Base-by-base conservation (phyloP, 2,888 invertebrate genomes). In the Catocala nupta region DNA sequence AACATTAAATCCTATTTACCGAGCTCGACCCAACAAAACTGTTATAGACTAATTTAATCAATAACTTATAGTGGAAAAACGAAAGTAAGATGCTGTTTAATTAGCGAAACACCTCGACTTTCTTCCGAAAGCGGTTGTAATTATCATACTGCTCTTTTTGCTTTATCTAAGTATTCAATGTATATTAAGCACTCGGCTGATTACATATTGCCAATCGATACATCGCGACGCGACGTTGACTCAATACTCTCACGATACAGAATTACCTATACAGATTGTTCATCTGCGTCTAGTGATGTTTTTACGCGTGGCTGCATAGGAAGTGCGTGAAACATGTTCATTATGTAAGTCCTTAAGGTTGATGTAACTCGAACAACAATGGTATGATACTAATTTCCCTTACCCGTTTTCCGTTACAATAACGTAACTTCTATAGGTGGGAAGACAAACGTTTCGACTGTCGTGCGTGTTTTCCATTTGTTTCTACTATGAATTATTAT, bases 11-110 rank as follows among this genome's bases (percentile, higher is more conserved):
- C 7, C 44, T 54, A 16, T 33, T 45, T 12, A 44, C 7, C 13
- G 9, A 6, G n/a, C 25, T n/a, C 42, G 25, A 43, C 11, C 33
- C 42, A 49, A 12, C 49, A 16, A 55, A 43, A 50, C 50, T 50
- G 25, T 50, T 56, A 63, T 50, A 53, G 42, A 53, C 34, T 53
- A 53, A 49, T 11, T 42, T 58, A 70, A 73, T 68, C 48, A 52
- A 63, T 66, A 45, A 60, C 51, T 62, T 54, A 60, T 63, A 54
- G 59, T 61, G 13, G 57, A 64, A 25, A 75, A 77, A 69, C 56
- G 75, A 75, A 75, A 75, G 75, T 75, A 75, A 69, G 68, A 71
- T 55, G 62, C 43, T 65, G 66, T 64, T 75, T 68, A 77, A 71
- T 70, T 68, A 75, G 72, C 62, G 65, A 67, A 71, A 67, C 64